Evolutionary conservation across 2,888 invertebrate species (phyloP), one percentile per base, ranked within the genome.

Genomic region (Asteroscopus sphinx): DNA sequence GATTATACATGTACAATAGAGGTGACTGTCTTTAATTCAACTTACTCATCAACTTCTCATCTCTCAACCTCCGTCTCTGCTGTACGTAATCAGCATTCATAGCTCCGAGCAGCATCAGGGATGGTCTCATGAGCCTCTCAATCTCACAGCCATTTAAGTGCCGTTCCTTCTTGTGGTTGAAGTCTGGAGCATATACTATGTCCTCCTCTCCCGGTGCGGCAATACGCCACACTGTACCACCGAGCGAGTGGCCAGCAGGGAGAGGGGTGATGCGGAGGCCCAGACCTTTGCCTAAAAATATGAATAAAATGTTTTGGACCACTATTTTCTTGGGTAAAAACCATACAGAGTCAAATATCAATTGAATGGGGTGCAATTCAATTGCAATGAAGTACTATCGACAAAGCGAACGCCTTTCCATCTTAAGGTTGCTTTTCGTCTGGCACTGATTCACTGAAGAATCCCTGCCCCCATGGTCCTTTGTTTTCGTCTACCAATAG

Each of bases 161-260:
- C 35, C 99, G 94, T 84, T 99, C 99, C 86, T 99, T 99, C 85
- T 99, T 99, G 89, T 99, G 99, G 91, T 99, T 99, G 85, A 98
- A 99, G 86, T 99, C 99, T 0, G 99, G 97, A 0, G 99, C 99
- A 89, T 99, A 99, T 1, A 99, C 96, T 68, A 99, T 99, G 82
- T 99, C 99, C 89, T 99, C 99, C 86, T 99, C 99, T 0, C 99
- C 99, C 26, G 99, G 98, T 83, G 99, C 99, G 26, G 98, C 97
- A 16, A 99, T 99, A 81, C 98, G 98, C 99, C 99, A 99, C 45
- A 99, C 98, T 0, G 99, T 99, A 12, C 99, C 99, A 1, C 99
- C 99, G 41, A 99, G 97, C 96, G 99, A 98, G 89, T 99, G 99
- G 0, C 99, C 98, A 1, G 99, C 99, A 6, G 99, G 98, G 15